Percentiles rank a stretch among this genome's conserved stretches.
Evolutionary conservation across 1,140 invertebrate genomes (phyloP).

Genomic region (Sitodiplosis mosellana): DNA sequence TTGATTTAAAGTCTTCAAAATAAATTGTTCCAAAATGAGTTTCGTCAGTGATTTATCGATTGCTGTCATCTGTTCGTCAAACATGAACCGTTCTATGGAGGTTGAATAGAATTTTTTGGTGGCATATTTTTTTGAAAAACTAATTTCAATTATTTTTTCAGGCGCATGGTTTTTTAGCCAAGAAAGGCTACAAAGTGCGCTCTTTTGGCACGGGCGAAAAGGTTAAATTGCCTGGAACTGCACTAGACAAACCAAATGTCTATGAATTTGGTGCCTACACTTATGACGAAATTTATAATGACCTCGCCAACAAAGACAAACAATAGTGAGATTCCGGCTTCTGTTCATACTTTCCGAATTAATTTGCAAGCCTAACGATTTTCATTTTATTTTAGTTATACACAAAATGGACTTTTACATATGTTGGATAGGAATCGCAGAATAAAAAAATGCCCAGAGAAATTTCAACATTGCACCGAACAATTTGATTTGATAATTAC

Average conservation of each 20-base stretch:
- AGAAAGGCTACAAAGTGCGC: conserved; percentile 90
- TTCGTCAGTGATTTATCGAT: conserved; percentile 41
- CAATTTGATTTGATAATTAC: conserved; percentile 95
- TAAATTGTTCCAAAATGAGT: too few relatives aligned
- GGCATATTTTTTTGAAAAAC: too few relatives aligned
- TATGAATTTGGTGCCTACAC: conserved; percentile 87
- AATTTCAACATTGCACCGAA: conserved; percentile 79
- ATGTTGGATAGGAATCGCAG: conserved; percentile 96
- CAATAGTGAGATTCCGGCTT: conserved; percentile 45
- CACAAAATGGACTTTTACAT: conserved; percentile 94
- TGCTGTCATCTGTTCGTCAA: conserved; percentile 95
- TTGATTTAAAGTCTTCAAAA: too few relatives aligned
- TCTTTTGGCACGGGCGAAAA: conserved; percentile 97
- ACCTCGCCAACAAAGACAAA: conserved; percentile 76
- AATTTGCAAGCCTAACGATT: not conserved
- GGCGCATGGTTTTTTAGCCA: conserved; percentile 90
- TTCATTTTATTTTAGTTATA: conserved; percentile 49
- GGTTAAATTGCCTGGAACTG: conserved; percentile 90
- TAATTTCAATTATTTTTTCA: too few relatives aligned
- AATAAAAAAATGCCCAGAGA: conserved; percentile 87
- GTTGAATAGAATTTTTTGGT: too few relatives aligned
- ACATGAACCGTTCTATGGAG: conserved; percentile 99
- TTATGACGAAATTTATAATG: conserved; percentile 96
- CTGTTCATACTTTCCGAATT: not conserved
- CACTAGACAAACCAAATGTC: conserved; percentile 89